phyloP scores from a whole-genome alignment of 2,113 vertebrate genomes.

The Puma concolor region DNA sequence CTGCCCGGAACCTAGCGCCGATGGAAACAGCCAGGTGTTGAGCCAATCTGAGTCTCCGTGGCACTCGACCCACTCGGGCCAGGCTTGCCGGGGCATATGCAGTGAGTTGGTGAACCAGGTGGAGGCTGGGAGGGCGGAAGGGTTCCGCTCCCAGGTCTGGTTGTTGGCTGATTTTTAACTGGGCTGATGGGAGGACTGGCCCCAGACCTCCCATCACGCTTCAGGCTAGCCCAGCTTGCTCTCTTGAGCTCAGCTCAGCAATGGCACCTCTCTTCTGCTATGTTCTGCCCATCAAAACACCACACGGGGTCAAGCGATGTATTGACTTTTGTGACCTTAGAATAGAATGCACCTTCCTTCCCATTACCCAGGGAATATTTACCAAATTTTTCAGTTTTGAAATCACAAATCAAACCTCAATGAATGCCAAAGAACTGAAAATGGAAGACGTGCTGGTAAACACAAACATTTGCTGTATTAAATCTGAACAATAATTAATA shows the following conservation, averaged over 20 bases:
- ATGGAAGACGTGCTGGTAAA: neutral
- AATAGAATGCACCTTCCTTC: neutral
- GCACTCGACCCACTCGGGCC: accelerated
- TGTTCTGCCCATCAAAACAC: neutral
- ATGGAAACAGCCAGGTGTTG: neutral
- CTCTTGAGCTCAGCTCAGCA: neutral
- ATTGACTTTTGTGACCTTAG: neutral
- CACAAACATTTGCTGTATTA: neutral
- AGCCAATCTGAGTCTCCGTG: accelerated
- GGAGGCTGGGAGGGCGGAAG: neutral
- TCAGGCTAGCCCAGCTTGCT: neutral
- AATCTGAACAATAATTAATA: neutral
- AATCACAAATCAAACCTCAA: neutral
- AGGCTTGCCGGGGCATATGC: accelerated
- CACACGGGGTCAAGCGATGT: neutral
- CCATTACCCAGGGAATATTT: neutral
- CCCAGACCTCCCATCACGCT: too few relatives aligned
- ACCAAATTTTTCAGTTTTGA: neutral
- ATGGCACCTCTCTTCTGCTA: accelerated
- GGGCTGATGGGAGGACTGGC: too few relatives aligned
- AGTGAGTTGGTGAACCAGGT: accelerated
- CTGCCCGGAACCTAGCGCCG: too few relatives aligned
- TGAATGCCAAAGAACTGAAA: neutral
- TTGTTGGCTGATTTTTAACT: neutral
- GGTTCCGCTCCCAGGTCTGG: accelerated